Evolutionary conservation across 2,113 vertebrate species (phyloP).

Genomic region (Ictalurus furcatus): DNA sequence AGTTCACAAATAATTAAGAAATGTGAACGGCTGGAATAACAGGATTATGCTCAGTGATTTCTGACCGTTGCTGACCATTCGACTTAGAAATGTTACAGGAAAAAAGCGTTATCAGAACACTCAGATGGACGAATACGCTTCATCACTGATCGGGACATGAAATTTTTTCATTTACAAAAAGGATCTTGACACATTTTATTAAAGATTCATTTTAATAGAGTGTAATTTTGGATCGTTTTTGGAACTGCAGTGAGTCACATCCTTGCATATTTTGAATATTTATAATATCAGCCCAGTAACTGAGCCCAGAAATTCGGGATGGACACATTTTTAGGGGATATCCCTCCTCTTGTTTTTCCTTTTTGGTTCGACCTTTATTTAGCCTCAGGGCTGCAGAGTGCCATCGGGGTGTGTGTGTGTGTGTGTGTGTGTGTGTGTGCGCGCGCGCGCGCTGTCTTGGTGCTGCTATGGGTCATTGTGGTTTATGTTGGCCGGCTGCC

Average conservation of each 20-base stretch:
- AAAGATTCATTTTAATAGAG: neutral
- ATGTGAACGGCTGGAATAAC: constrained; percentile 66
- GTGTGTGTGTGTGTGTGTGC: neutral
- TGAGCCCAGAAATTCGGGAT: neutral
- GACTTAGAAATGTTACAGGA: neutral
- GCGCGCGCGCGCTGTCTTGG: constrained; percentile 56
- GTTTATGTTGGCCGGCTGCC: constrained; percentile 65
- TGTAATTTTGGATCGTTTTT: neutral
- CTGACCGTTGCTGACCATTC: constrained; percentile 60
- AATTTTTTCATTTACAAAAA: neutral
- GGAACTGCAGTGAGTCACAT: neutral
- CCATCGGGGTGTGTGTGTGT: neutral
- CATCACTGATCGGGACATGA: neutral
- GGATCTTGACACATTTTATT: neutral
- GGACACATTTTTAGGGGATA: neutral
- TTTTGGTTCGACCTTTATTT: constrained; percentile 53
- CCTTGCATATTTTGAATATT: neutral
- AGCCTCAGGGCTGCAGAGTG: constrained; percentile 36
- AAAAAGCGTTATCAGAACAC: no score
- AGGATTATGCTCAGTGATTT: constrained; percentile 67
- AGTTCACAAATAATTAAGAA: constrained; percentile 67
- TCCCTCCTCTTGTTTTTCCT: constrained; percentile 4
- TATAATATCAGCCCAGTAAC: neutral
- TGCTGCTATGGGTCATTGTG: constrained; percentile 60
- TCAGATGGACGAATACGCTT: neutral